These are phyloP conservation scores for Eudyptes chrysolophus DNA, from an alignment of 2,113 vertebrate genomes.

Conservation along the genomic window DNA sequence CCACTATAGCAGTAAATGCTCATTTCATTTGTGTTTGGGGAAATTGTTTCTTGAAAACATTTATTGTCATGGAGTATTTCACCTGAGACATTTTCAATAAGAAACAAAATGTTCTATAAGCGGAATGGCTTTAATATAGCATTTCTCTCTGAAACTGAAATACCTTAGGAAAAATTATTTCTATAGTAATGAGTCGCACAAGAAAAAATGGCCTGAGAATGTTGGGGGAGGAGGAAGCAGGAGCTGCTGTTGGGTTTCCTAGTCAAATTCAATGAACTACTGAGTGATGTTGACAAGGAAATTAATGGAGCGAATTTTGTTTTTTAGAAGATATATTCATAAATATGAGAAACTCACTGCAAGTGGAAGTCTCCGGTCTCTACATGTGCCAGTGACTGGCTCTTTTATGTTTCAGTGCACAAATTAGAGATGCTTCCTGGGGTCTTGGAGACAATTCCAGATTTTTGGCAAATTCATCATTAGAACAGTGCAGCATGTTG, in stretches of 20 bases:
- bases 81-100: slow-evolving; percentile 17
- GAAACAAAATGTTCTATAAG: slow-evolving; percentile 14
- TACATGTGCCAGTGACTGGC: background rate
- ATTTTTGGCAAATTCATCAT: slow-evolving; percentile 5
- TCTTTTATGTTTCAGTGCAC: background rate
- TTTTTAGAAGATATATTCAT: background rate
- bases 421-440: background rate
- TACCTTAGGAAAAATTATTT: slow-evolving; percentile 8
- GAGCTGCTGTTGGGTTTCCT: background rate
- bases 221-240: background rate
- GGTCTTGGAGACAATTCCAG: background rate
- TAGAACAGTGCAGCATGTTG: background rate
- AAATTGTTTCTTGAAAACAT: slow-evolving; percentile 14
- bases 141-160: slow-evolving; percentile 4
- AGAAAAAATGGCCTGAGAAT: background rate
- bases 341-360: background rate
- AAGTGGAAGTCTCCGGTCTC: background rate
- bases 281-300: background rate
- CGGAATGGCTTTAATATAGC: background rate
- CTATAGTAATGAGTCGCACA: background rate
- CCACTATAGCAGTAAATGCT: background rate
- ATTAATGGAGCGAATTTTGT: background rate
- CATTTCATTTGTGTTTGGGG: background rate
- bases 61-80: slow-evolving; percentile 1
- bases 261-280: background rate